Conservation (phyloP, 2,797 vertebrate genomes). For the Arrhamphus sclerolepis region DNA sequence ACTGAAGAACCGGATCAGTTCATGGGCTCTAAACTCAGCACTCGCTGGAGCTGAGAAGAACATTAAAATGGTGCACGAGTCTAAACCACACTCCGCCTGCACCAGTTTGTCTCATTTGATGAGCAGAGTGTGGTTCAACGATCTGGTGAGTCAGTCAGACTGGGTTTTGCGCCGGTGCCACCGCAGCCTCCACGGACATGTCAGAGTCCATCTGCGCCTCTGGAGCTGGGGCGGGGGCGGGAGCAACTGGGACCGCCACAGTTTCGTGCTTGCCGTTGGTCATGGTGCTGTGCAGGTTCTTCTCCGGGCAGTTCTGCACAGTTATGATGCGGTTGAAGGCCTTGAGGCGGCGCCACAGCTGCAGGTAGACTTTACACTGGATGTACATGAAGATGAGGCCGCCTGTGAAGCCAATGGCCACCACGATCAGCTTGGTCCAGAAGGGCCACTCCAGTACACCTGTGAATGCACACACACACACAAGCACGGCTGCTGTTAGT, state of each 20-base stretch:
- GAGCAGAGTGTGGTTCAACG: slow-evolving; percentile 18
- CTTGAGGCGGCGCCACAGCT: slow-evolving; percentile 95
- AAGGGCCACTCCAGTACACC: slow-evolving; percentile 97
- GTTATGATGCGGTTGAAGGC: slow-evolving; percentile 98
- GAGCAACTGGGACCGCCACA: slow-evolving; percentile 77
- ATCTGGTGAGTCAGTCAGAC: slow-evolving; percentile 48
- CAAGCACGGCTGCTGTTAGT: slow-evolving; percentile 8
- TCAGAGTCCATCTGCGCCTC: slow-evolving; percentile 71
- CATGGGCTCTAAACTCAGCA: background rate
- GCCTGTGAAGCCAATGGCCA: slow-evolving; percentile 90
- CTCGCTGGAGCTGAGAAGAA: slow-evolving; percentile 22
- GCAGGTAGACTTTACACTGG: slow-evolving; percentile 95
- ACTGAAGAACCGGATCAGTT: slow-evolving; percentile 2
- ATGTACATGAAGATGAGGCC: slow-evolving; percentile 98
- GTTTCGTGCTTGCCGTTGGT: slow-evolving; percentile 79
- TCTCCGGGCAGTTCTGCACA: slow-evolving; percentile 97
- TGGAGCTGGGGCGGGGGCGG: slow-evolving; percentile 67
- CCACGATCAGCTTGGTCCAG: slow-evolving; percentile 97
- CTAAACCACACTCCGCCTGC: no score
- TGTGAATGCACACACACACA: slow-evolving; percentile 51
- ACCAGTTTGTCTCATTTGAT: background rate
- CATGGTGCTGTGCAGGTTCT: slow-evolving; percentile 62
- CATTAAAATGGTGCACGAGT: slow-evolving; percentile 15
- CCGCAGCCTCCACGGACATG: slow-evolving; percentile 61
- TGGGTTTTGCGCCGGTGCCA: slow-evolving; percentile 79